phyloP scores from a whole-genome alignment of 2,113 vertebrate species.

The Upupa epops region DNA sequence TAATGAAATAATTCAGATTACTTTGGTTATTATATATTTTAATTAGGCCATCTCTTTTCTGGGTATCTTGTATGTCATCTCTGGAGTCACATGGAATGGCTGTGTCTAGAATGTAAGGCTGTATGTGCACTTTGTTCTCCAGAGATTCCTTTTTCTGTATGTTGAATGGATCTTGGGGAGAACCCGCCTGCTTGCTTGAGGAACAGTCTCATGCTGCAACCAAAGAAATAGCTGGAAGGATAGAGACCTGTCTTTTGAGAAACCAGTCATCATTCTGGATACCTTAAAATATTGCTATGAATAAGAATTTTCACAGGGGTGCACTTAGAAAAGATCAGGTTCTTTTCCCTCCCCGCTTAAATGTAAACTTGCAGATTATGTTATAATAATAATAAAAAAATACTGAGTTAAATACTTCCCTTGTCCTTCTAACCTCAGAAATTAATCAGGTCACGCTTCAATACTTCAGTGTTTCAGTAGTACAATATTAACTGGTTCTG shows the following conservation, averaged over 20 bases:
- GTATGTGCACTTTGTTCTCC: neutral
- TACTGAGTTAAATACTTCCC: neutral
- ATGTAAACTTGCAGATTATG: neutral
- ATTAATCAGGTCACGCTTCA: neutral
- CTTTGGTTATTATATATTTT: neutral
- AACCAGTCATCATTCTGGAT: neutral
- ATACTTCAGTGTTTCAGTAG: neutral
- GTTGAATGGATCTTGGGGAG: neutral
- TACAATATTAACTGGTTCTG: neutral
- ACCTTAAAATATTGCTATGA: neutral
- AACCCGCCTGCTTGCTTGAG: neutral
- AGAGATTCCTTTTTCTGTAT: neutral
- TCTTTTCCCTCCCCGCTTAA: neutral
- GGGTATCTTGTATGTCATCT: neutral
- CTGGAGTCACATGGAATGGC: neutral
- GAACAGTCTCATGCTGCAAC: neutral
- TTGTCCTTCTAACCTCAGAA: neutral
- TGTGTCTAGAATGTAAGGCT: neutral
- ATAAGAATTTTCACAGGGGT: neutral
- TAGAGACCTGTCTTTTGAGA: neutral
- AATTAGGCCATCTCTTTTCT: neutral
- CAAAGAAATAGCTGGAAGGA: neutral
- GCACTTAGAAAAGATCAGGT: neutral
- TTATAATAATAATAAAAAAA: neutral
- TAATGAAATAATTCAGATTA: neutral